These are phyloP conservation scores for Hirtodrosophila histrioides DNA, from an alignment of 2,888 invertebrate genomes.

Conservation along the genomic window DNA sequence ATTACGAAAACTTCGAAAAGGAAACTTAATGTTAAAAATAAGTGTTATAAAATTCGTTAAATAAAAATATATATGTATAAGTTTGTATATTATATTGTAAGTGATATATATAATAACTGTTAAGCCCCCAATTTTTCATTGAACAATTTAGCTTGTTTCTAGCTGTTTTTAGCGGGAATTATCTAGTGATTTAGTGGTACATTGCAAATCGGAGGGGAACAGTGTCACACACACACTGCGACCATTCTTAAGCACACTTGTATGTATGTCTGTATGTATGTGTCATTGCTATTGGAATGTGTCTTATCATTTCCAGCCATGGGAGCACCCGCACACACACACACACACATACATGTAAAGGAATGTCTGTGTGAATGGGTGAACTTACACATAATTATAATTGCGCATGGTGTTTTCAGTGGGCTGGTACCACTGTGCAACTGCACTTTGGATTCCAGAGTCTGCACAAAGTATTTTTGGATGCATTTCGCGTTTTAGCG, in stretches of 20 bases:
- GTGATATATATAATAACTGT: not conserved
- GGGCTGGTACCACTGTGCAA: constrained; percentile 35
- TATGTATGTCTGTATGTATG: not conserved
- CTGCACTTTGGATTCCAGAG: constrained; percentile 19
- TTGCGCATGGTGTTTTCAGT: constrained; percentile 3
- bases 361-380: no score
- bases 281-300: constrained; percentile 22
- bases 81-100: no score
- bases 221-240: no score
- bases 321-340: not conserved
- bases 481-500: constrained; percentile 27
- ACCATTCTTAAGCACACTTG: not conserved
- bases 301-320: constrained; percentile 29
- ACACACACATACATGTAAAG: not conserved
- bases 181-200: constrained; percentile 6
- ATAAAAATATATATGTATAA: no score
- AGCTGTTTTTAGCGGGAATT: constrained; percentile 9
- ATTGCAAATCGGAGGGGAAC: constrained; percentile 28
- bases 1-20: no score
- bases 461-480: constrained; percentile 52
- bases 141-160: not conserved
- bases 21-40: no score
- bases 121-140: not conserved
- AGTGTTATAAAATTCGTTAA: no score
- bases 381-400: not conserved